phyloP scores from a whole-genome alignment of 2,797 vertebrate species.

The Lophius americanus region DNA sequence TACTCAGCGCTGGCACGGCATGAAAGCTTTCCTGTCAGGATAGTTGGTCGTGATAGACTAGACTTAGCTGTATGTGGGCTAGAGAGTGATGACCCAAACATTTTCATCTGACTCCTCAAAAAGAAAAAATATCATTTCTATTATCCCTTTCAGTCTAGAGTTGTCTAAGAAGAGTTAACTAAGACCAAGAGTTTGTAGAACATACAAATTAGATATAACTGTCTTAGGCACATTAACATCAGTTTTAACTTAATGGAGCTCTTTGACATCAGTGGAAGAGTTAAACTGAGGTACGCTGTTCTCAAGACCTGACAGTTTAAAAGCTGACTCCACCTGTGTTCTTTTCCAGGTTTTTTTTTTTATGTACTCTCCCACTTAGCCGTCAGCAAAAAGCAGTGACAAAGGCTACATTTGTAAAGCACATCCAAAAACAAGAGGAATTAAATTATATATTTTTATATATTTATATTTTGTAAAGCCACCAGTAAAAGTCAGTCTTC shows the following conservation, averaged over 20 bases:
- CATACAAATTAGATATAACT: slow-evolving; percentile 3
- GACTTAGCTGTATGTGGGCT: background rate
- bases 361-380: too few relatives aligned
- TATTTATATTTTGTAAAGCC: too few relatives aligned
- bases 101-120: too few relatives aligned
- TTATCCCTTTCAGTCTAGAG: background rate
- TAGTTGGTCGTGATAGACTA: slow-evolving; percentile 1
- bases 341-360: too few relatives aligned
- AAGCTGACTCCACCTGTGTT: too few relatives aligned
- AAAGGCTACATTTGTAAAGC: too few relatives aligned
- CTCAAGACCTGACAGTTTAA: background rate
- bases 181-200: background rate
- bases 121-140: too few relatives aligned
- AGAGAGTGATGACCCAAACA: too few relatives aligned
- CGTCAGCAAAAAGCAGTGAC: too few relatives aligned
- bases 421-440: too few relatives aligned
- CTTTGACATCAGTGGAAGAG: slow-evolving; percentile 10
- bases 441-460: too few relatives aligned
- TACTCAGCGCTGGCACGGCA: slow-evolving; percentile 54
- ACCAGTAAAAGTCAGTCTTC: too few relatives aligned
- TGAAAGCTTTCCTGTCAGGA: slow-evolving; percentile 51
- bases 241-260: slow-evolving; percentile 1
- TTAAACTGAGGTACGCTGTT: background rate
- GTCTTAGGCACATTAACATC: background rate
- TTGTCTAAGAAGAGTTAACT: background rate